These are phyloP conservation scores for Drepana falcataria DNA, from an alignment of 2,888 invertebrate species.

Conservation along the genomic window DNA sequence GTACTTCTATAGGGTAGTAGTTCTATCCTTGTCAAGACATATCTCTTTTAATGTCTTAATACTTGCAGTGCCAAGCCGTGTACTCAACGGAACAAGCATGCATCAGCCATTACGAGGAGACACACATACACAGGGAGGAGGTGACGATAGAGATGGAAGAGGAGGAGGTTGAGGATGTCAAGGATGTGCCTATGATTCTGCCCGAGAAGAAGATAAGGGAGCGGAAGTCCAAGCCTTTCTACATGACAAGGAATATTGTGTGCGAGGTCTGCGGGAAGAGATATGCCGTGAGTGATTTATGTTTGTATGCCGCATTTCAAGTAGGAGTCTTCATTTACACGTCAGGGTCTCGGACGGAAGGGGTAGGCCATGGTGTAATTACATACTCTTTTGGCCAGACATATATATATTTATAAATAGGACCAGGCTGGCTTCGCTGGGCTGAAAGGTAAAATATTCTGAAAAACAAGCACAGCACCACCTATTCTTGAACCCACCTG, in stretches of 20 bases:
- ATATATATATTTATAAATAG: too few species aligned
- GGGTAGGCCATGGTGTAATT: too few species aligned
- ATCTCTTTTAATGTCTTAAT: too few species aligned
- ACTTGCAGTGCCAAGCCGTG: constrained; percentile 23
- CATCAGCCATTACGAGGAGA: constrained; percentile 24
- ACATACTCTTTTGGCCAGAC: too few species aligned
- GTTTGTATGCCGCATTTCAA: not conserved
- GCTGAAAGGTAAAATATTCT: too few species aligned
- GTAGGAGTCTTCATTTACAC: not conserved
- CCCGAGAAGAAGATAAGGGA: not conserved
- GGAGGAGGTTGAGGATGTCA: not conserved
- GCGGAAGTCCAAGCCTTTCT: not conserved
- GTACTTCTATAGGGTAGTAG: too few species aligned
- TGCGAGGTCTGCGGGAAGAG: constrained; percentile 55
- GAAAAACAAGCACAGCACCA: too few species aligned
- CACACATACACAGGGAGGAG: constrained; percentile 21
- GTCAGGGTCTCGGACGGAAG: too few species aligned
- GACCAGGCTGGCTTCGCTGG: too few species aligned
- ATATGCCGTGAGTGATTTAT: constrained; percentile 42
- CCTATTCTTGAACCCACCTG: too few species aligned
- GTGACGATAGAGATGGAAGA: not conserved
- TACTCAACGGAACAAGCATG: constrained; percentile 27
- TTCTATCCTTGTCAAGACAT: too few species aligned
- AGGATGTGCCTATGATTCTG: not conserved
- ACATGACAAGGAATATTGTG: constrained; percentile 23